Evolutionary conservation across 2,888 invertebrate genomes (phyloP), one percentile per base, ranked within the genome.

Genomic region (Ceraclea dissimilis): DNA sequence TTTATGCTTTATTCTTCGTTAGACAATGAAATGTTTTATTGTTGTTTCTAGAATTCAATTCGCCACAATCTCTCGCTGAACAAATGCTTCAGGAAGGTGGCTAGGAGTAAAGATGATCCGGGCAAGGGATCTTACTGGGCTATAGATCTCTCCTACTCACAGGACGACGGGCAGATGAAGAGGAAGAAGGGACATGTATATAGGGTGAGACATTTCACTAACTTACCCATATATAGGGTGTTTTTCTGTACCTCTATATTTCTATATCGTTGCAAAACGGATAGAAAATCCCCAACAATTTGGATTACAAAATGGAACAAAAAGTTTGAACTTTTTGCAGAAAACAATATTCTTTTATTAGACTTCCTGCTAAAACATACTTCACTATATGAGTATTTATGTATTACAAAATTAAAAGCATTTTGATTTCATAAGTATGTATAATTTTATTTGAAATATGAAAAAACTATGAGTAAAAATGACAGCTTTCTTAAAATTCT

Each of bases 81-180:
- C 72, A 86, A 86, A 68, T 85, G 84, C 70, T 86, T 86, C 72
- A 80, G 81, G 70, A 85, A 85, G 69, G 84, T 86, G 62, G 83
- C 85, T 10, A 75, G 85, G 60, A 81, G 84, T 58, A 85, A 85
- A 69, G 85, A 85, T 66, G 85, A 86, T 68, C 85, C 85, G 1
- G 86, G 86, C 65, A 86, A 86, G 69, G 85, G 81, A 18, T 80
- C 80, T 2, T 82, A 82, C 68, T 82, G 81, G 81, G 79, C 81
- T 19, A 81, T 82, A 71, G 81, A 81, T 67, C 75, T 75, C 63
- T 76, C 74, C 62, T 75, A 78, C 66, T 76, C 76, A 58, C 74
- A 79, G 67, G 79, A 80, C 0, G 80, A 81, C 62, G 75, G 75
- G 26, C 73, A 78, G 26, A 74, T 76, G 2, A 68, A 79, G 52